A percentile compares a stretch with the other conserved stretches of the same genome.
phyloP scores from a whole-genome alignment of 2,888 invertebrate species.

The Disparrhopalites patrizii region DNA sequence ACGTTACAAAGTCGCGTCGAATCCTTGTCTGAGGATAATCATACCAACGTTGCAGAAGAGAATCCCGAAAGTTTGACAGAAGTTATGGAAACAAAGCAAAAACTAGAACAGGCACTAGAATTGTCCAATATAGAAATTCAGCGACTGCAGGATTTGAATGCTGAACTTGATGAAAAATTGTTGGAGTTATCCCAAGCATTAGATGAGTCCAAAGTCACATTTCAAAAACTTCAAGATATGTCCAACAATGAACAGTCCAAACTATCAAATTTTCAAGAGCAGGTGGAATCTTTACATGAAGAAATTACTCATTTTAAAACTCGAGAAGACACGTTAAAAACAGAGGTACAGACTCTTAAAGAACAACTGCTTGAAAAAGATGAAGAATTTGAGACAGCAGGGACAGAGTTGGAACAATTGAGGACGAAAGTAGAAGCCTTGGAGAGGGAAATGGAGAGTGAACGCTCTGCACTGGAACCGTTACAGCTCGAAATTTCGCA shows the following conservation, averaged over 20 bases:
- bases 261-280: neutral
- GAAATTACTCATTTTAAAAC: neutral
- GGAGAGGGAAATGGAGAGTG: constrained; percentile 20
- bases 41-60: neutral
- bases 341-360: neutral
- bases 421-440: constrained; percentile 49
- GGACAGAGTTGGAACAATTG: neutral
- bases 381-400: neutral
- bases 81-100: neutral
- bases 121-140: neutral
- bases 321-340: neutral
- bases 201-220: neutral
- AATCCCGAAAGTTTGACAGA: neutral
- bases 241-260: neutral
- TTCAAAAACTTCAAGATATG: neutral
- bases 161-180: neutral
- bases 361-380: constrained; percentile 3
- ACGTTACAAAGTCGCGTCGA: constrained; percentile 50
- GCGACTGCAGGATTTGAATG: neutral
- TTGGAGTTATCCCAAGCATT: neutral
- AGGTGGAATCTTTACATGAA: neutral
- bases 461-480: constrained; percentile 14
- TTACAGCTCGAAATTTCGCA: neutral
- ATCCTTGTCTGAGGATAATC: neutral
- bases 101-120: neutral